Evolutionary conservation across 2,113 vertebrate genomes (phyloP).

Genomic region (Symphodus melops): DNA sequence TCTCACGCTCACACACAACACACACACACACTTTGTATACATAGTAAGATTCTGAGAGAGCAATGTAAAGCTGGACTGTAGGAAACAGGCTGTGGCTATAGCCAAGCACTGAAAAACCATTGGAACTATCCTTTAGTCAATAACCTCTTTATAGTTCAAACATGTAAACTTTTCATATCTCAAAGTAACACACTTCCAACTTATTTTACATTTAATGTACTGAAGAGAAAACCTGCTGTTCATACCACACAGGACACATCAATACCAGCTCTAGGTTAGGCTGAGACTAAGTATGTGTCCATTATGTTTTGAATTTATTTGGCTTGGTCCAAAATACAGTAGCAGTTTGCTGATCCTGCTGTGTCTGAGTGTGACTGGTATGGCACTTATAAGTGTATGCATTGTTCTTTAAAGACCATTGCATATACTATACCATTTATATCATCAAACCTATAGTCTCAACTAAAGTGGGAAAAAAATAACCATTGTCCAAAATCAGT

Average conservation of each 20-base stretch:
- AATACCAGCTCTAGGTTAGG: neutral
- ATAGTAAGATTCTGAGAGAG: conserved; percentile 37
- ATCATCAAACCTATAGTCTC: no score
- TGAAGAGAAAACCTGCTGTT: conserved; percentile 8
- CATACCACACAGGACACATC: neutral
- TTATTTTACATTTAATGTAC: conserved; percentile 6
- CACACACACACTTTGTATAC: conserved; percentile 27
- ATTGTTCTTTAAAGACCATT: no score
- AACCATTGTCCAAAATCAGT: no score
- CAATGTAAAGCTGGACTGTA: conserved; percentile 23
- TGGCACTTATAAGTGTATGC: no score
- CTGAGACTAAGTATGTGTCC: neutral
- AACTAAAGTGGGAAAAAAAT: no score
- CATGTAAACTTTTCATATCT: conserved; percentile 29
- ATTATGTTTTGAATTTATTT: neutral
- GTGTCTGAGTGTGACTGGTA: no score
- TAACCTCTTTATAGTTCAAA: conserved; percentile 1
- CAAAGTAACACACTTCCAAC: conserved; percentile 23
- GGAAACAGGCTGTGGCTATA: conserved; percentile 17
- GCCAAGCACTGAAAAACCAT: conserved; percentile 11
- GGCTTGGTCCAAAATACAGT: no score
- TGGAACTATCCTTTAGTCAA: conserved; percentile 11
- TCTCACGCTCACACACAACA: conserved; percentile 28
- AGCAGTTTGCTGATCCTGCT: no score
- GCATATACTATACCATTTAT: no score